Evolutionary conservation across 2,888 invertebrate species (phyloP), one percentile per base, ranked within the genome.

Genomic region (Hyposoter dolosus): DNA sequence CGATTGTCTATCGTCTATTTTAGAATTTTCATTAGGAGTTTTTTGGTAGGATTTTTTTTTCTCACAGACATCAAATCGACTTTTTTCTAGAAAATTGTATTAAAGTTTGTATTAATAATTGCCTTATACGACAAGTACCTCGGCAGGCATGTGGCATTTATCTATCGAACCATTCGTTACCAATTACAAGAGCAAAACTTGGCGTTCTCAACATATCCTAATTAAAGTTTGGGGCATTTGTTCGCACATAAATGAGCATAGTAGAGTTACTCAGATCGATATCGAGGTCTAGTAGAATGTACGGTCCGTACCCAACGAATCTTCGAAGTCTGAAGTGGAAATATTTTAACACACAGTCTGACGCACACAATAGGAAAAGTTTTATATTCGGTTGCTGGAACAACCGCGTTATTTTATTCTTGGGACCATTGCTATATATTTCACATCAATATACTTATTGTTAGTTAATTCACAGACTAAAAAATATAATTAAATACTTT

Each of bases 151-250:
- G 15, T 50, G 32, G 32, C 75, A 69, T 35, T 17, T 50, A 63
- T 35, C 50, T 19, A 32, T 23, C 23, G 23, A 40, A 45, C 60
- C 35, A 50, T 68, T 50, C 79, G 60, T 69, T 75, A 28, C 40
- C 69, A 83, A 79, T 79, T 83, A 63, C 60, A 69, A 79, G 50
- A 32, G 56, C 69, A 63, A 47, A 47, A 68, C 45, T 17, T 72
- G 15, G 60, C 35, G 71, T 50, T 28, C 63, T 15, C 82, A 72
- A 83, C 53, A 71, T 68, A 79, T 83, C 32, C 75, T 79, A 83
- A 83, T 83, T 79, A 63, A 83, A 66, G 53, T 72, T 60, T 40
- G 69, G 63, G 63, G 74, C 69, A 53, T 56, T n/a, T 10, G 5
- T 17, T 45, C 23, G 40, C 45, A 68, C 23, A 56, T 74, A 40